Base-by-base conservation (phyloP, 2,888 invertebrate genomes). In the Oeneis ivallda region DNA sequence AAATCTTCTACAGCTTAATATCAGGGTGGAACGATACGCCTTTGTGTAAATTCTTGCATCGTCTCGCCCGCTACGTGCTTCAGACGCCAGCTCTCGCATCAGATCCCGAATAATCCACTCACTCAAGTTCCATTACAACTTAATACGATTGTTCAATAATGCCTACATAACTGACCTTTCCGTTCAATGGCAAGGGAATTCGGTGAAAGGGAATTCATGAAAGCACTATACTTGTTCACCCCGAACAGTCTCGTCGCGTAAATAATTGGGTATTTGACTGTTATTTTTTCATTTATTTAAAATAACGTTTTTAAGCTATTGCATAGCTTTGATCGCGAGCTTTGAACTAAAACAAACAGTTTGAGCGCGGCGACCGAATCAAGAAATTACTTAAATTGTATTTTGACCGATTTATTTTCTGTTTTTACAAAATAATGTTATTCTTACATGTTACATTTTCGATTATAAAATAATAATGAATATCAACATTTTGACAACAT, bases 51-150 rank as follows among this genome's bases (percentile, higher is more conserved):
- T 60, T 60, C 47, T 60, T 49, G 50, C 58, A 58, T 64, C 58
- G 64, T 64, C 64, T 64, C 32, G 15, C 15, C 17, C 58, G 26
- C 57, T 58, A 58, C 64, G 64, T 64, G 64, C 64, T 43, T 43
- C 41, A 52, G 64, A 64, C 50, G 50, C 64, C 64, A 43, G 26
- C 64, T 56, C 17, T 58, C 41, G 32, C 50, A 57, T 52, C 41
- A 64, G 64, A 57, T 58, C 64, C 64, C 19, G 15, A 64, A 64
- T 64, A 64, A 64, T 64, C 64, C 64, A 52, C 64, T 58, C 41
- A 64, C 45, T 43, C 62, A 34, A 43, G 53, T 62, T 45, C 62
- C 13, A 62, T 54, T 64, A 64, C 58, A 64, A 50, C 45, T 64
- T 64, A 58, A 41, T 64, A 57, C 26, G 54, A 58, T 50, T 60